Evolutionary conservation across 2,113 vertebrate species (phyloP).

Genomic region (Atractosteus spatula): DNA sequence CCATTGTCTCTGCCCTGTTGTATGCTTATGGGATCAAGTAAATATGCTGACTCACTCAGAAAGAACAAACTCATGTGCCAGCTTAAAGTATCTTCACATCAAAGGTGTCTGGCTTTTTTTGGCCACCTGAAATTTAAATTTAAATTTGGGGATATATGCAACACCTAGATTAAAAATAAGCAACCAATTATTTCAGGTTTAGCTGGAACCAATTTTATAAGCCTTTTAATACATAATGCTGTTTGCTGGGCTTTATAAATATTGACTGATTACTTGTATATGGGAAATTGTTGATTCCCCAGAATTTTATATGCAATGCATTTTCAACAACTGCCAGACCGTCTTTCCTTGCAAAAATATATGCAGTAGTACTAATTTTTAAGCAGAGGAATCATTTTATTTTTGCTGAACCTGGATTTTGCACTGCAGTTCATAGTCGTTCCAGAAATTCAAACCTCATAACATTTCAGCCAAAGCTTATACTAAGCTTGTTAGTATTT

Average conservation of each 20-base stretch:
- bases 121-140: constrained; percentile 9
- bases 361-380: constrained; percentile 74
- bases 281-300: constrained; percentile 48
- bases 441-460: constrained; percentile 99
- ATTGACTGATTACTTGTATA: constrained; percentile 57
- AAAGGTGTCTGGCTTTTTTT: neutral
- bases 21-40: too few relatives aligned
- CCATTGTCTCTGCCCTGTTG: too few relatives aligned
- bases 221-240: constrained; percentile 58
- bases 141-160: constrained; percentile 51
- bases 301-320: constrained; percentile 53
- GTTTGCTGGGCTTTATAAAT: constrained; percentile 39
- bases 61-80: too few relatives aligned
- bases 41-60: too few relatives aligned
- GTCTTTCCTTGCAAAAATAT: constrained; percentile 72
- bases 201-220: constrained; percentile 45
- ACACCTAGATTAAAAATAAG: constrained; percentile 60
- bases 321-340: constrained; percentile 55
- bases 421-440: constrained; percentile 86
- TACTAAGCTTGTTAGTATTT: constrained; percentile 99
- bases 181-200: constrained; percentile 57
- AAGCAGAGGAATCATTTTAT: constrained; percentile 68
- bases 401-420: constrained; percentile 98
- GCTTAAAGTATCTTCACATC: constrained; percentile 1
- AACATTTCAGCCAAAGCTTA: constrained; percentile 97